Percentiles rank a stretch among this genome's conserved stretches.
phyloP scores from a whole-genome alignment of 2,797 vertebrate genomes.

The Myotis findleyi region DNA sequence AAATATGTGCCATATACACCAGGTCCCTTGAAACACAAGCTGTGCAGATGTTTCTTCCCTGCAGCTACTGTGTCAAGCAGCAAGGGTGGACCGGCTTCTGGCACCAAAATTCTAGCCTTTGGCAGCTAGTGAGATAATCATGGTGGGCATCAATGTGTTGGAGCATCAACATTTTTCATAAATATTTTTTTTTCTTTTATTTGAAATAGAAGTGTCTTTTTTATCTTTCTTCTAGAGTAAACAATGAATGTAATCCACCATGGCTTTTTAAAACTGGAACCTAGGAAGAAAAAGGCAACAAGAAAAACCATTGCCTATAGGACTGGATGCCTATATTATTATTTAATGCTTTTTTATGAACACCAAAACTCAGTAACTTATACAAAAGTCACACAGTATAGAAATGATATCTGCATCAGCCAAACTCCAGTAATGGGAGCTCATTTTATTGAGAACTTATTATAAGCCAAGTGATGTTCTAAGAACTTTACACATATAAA shows the following conservation, averaged over 20 bases:
- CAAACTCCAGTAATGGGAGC: neutral
- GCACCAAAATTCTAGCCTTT: neutral
- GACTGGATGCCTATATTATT: neutral
- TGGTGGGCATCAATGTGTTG: neutral
- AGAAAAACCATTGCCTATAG: neutral
- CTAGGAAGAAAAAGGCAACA: neutral
- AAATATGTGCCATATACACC: no score
- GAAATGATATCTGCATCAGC: neutral
- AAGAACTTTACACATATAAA: neutral
- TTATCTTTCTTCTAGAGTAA: neutral
- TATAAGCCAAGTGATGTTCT: neutral
- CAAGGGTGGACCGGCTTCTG: no score
- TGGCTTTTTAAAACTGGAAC: neutral
- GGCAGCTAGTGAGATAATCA: neutral
- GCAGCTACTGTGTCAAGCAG: no score
- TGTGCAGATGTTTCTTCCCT: no score
- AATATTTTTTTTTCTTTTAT: neutral
- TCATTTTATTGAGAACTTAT: neutral
- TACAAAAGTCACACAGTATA: neutral
- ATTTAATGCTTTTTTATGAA: neutral
- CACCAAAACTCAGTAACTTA: neutral
- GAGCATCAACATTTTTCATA: neutral
- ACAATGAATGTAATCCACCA: neutral
- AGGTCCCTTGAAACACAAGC: no score
- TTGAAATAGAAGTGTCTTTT: neutral